Evolutionary conservation across 30 jellyfish, hydroid and myxozoan genomes (phyloP).

Genomic region (Hydra vulgaris): DNA sequence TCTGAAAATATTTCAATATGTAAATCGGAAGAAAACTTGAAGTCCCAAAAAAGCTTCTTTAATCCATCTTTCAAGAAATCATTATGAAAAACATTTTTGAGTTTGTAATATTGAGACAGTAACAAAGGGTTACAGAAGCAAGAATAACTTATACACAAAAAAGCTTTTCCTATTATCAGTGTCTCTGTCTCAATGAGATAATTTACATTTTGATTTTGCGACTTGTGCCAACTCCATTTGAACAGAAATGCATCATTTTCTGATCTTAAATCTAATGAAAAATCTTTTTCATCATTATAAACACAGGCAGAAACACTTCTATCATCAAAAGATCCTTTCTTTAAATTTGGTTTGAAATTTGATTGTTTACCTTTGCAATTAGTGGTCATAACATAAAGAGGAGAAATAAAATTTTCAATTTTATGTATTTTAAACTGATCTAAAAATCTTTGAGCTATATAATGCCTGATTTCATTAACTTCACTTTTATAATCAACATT

Average conservation of each 20-base stretch:
- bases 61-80: background rate
- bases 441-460: conserved; percentile 29
- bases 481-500: background rate
- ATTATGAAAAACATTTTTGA: background rate
- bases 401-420: conserved; percentile 14
- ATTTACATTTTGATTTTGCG: background rate
- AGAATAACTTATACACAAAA: background rate
- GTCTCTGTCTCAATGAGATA: background rate
- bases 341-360: background rate
- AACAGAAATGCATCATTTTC: background rate
- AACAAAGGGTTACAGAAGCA: background rate
- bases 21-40: background rate
- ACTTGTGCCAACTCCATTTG: background rate
- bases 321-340: background rate
- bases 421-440: conserved; percentile 24
- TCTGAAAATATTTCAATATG: conserved; percentile 2
- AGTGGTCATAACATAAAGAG: background rate
- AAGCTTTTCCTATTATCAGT: background rate
- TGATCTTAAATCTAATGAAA: background rate
- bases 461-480: conserved; percentile 6
- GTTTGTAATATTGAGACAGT: background rate
- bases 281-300: background rate
- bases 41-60: background rate
- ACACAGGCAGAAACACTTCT: background rate
- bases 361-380: background rate